These are phyloP conservation scores for Oreochromis mossambicus DNA, from an alignment of 2,797 vertebrate species.

Conservation along the genomic window DNA sequence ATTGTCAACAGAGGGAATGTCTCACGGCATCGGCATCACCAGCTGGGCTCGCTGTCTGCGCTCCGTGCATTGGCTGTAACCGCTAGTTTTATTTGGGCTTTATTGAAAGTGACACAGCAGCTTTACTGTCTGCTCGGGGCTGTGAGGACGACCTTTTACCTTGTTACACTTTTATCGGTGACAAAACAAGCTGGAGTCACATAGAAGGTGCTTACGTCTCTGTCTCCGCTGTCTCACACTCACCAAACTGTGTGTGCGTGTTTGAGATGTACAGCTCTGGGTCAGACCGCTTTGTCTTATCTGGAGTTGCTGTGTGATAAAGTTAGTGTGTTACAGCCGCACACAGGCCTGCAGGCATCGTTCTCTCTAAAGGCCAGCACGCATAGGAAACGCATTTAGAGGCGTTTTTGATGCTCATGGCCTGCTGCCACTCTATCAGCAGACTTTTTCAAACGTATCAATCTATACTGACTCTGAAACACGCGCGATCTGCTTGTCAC, in stretches of 20 bases:
- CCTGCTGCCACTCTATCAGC: background rate
- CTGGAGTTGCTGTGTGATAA: slow-evolving; percentile 46
- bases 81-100: slow-evolving; percentile 10
- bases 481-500: background rate
- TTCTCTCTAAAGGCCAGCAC: background rate
- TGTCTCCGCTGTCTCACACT: slow-evolving; percentile 22
- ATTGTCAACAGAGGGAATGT: background rate
- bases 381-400: background rate
- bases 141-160: slow-evolving; percentile 45
- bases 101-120: slow-evolving; percentile 9
- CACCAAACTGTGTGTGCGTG: slow-evolving; percentile 29
- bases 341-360: background rate
- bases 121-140: background rate
- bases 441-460: background rate
- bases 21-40: background rate
- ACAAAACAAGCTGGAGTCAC: slow-evolving; percentile 53
- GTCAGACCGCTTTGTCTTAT: slow-evolving; percentile 60
- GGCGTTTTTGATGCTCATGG: background rate
- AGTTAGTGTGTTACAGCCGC: slow-evolving; percentile 10
- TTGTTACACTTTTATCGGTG: slow-evolving; percentile 45
- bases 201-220: slow-evolving; percentile 46
- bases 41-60: slow-evolving; percentile 1
- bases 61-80: background rate
- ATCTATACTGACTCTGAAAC: background rate
- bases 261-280: slow-evolving; percentile 13